These are phyloP conservation scores for Eunapius fragilis DNA, from an alignment of 37 sponge, comb jelly and placozoan genomes.

Conservation along the genomic window DNA sequence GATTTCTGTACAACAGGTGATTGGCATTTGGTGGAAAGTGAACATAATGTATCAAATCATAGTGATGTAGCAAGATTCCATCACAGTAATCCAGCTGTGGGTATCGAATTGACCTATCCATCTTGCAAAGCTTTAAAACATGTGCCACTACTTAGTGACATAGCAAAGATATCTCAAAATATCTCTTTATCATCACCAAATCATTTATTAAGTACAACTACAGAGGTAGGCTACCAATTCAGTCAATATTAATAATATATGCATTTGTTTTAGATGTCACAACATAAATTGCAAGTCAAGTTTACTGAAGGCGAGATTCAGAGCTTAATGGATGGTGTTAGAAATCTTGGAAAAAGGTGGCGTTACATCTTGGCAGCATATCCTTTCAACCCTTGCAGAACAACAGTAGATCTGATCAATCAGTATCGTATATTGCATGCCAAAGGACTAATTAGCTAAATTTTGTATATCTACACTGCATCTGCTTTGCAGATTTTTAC, in stretches of 20 bases:
- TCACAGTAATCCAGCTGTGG: neutral
- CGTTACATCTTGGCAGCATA: conserved; percentile 38
- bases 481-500: neutral
- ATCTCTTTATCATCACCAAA: neutral
- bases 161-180: neutral
- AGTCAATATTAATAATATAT: too few relatives aligned
- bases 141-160: neutral
- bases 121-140: neutral
- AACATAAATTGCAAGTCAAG: neutral
- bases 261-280: neutral
- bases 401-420: conserved; percentile 35
- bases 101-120: neutral
- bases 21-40: neutral
- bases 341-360: conserved; percentile 35
- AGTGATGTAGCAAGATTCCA: neutral
- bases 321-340: conserved; percentile 27
- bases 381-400: conserved; percentile 37
- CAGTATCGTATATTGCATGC: conserved; percentile 37
- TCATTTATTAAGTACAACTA: neutral
- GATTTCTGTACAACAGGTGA: neutral
- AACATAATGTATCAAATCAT: neutral
- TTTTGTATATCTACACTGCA: neutral
- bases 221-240: neutral
- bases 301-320: conserved; percentile 29
- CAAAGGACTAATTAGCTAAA: neutral